Evolutionary conservation across 2,113 vertebrate species (phyloP), one percentile per base, ranked within the genome.

Genomic region (Dasyprocta punctata): DNA sequence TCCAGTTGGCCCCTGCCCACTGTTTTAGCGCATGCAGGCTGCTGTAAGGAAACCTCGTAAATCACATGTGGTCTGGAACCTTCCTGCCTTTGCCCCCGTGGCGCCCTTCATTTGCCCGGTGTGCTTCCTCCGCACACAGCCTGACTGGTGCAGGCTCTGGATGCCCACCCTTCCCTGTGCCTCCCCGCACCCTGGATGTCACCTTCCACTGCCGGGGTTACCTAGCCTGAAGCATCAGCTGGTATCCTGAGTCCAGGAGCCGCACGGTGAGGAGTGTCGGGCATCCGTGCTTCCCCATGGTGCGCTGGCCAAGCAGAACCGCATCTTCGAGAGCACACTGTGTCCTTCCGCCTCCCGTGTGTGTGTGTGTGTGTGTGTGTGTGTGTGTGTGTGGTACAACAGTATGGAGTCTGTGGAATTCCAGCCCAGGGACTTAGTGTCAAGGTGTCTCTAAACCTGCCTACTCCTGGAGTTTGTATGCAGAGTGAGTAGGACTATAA

Each of bases 51-150:
- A 87, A 82, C 49, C 20, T 44, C 38, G 47, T 20, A 13, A 47
- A 1, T 47, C 13, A 0, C 17, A 16, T 0, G 30, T 38, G 49
- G 36, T 10, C 69, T 13, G 11, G 47, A 58, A 33, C 38, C 69
- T 8, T 49, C n/a, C 13, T 0, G 0, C 19, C 61, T 10, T 30
- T 5, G 12, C 20, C 71, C 16, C 44, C 2, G 0, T 14, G 2
- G 7, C 30, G n/a, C 47, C 65, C 52, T 75, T n/a, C 3, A 12
- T 60, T 28, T 6, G 1, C 19, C 16, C 12, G 0, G 0, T 8
- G n/a, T 5, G 1, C 26, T 58, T 41, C 58, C 65, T 44, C 10
- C 36, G 2, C 5, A 28, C 44, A 9, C 11, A 20, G 12, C 77
- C 58, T 2, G 41, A 13, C 6, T 3, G 28, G 10, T 7, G 41